These are phyloP conservation scores for Hirundichthys speculiger DNA, from an alignment of 2,113 vertebrate species.

Conservation along the genomic window DNA sequence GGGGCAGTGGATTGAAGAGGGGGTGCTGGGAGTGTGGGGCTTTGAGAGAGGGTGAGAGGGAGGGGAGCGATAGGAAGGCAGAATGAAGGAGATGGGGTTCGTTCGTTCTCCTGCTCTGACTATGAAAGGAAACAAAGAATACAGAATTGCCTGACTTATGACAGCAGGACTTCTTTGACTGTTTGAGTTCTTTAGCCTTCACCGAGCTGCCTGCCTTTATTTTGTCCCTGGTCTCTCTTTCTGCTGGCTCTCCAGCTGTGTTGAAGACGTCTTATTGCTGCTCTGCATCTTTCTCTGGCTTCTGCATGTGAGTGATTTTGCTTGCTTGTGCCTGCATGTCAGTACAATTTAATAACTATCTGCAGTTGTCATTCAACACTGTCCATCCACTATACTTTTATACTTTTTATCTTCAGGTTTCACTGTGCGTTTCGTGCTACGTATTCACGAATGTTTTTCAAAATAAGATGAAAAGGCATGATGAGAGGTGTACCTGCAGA, in stretches of 20 bases:
- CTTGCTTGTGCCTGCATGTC: constrained; percentile 1
- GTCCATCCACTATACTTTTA: constrained; percentile 5
- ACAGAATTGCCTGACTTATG: constrained; percentile 54
- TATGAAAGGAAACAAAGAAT: constrained; percentile 76
- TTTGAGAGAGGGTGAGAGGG: constrained; percentile 48
- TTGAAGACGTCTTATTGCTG: constrained; percentile 36
- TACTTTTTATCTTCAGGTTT: constrained; percentile 6
- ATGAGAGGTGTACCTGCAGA: background rate
- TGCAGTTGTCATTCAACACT: constrained; percentile 12
- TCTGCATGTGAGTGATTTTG: constrained; percentile 63
- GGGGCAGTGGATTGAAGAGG: constrained; percentile 37
- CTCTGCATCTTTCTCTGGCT: constrained; percentile 32
- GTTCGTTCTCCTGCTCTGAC: constrained; percentile 59
- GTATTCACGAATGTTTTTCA: no score
- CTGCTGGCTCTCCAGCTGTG: constrained; percentile 15
- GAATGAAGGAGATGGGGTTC: constrained; percentile 62
- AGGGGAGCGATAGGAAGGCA: constrained; percentile 56
- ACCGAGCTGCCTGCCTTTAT: constrained; percentile 23
- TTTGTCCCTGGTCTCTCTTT: constrained; percentile 22
- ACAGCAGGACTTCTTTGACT: constrained; percentile 44
- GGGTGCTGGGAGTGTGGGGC: constrained; percentile 19
- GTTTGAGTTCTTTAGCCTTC: constrained; percentile 32
- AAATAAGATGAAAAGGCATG: no score
- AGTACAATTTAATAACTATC: constrained; percentile 13
- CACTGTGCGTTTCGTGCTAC: constrained; percentile 1